Evolutionary conservation across 2,888 invertebrate species (phyloP).

Genomic region (Chironomus tentans): DNA sequence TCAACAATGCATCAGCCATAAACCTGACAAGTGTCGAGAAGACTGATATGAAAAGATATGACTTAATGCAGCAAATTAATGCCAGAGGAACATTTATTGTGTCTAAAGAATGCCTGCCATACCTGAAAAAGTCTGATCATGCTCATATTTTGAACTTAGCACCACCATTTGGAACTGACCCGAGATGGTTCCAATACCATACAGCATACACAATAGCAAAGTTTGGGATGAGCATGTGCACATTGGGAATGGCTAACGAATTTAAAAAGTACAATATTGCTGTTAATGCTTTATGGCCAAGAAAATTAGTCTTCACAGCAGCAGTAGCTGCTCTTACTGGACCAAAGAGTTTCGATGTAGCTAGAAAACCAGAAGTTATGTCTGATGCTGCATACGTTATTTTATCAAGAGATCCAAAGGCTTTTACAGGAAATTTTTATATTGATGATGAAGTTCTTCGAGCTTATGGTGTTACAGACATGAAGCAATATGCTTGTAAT

Average conservation of each 20-base stretch:
- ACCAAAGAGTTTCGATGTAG: conserved; percentile 34
- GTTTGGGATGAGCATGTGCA: conserved; percentile 98
- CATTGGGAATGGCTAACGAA: conserved; percentile 93
- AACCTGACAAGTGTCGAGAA: conserved; percentile 67
- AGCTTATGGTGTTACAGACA: conserved; percentile 70
- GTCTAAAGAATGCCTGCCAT: conserved; percentile 82
- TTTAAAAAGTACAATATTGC: conserved; percentile 72
- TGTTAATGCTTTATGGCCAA: conserved; percentile 95
- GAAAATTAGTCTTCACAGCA: conserved; percentile 87
- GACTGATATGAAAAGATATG: conserved; percentile 93
- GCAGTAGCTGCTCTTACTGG: conserved; percentile 83
- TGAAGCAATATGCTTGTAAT: conserved; percentile 75
- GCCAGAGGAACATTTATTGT: conserved; percentile 79
- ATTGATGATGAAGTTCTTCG: conserved; percentile 84
- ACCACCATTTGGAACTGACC: conserved; percentile 83
- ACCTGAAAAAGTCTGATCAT: conserved; percentile 75
- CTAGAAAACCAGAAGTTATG: conserved; percentile 41
- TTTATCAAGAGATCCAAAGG: conserved; percentile 58
- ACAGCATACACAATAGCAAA: conserved; percentile 98
- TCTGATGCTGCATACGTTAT: conserved; percentile 40
- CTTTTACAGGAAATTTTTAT: conserved; percentile 78
- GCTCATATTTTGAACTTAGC: conserved; percentile 93
- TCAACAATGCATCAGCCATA: conserved; percentile 97
- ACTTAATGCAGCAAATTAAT: conserved; percentile 92
- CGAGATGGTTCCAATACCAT: conserved; percentile 81